Conservation (phyloP, 1,140 invertebrate species). For the Heliconius melpomene region DNA sequence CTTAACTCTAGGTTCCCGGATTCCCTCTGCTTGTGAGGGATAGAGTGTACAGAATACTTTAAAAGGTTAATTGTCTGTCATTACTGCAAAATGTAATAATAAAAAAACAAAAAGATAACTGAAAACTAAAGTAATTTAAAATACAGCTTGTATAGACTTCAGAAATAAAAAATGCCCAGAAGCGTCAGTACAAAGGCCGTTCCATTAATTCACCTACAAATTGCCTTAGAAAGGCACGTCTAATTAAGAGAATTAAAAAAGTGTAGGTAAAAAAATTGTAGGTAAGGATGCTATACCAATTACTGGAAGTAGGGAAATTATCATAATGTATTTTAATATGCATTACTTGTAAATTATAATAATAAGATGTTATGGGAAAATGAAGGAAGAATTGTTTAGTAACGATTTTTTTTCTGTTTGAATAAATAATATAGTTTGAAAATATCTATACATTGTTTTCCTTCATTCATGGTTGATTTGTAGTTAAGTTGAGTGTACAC, state of each 20-base stretch:
- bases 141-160: constrained; percentile 8
- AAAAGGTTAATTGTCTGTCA: neutral
- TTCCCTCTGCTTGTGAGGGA: no score
- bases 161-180: constrained; percentile 3
- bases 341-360: neutral
- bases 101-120: neutral
- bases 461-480: no score
- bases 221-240: constrained; percentile 23
- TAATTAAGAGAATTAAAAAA: constrained; percentile 25
- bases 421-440: no score
- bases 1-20: no score
- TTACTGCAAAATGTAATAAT: neutral
- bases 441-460: no score
- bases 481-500: no score
- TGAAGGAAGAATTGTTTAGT: neutral
- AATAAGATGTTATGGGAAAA: neutral
- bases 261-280: neutral
- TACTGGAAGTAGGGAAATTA: constrained; percentile 1
- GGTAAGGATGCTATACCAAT: constrained; percentile 5
- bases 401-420: no score
- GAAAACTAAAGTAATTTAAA: constrained; percentile 13
- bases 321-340: neutral
- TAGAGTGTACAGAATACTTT: neutral
- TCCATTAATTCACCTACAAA: constrained; percentile 29
- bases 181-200: constrained; percentile 15